A percentile compares a stretch with the other conserved stretches of the same genome.
These are phyloP conservation scores for Drosophila bifasciata DNA, from an alignment of 1,140 invertebrate genomes.

Conservation along the genomic window DNA sequence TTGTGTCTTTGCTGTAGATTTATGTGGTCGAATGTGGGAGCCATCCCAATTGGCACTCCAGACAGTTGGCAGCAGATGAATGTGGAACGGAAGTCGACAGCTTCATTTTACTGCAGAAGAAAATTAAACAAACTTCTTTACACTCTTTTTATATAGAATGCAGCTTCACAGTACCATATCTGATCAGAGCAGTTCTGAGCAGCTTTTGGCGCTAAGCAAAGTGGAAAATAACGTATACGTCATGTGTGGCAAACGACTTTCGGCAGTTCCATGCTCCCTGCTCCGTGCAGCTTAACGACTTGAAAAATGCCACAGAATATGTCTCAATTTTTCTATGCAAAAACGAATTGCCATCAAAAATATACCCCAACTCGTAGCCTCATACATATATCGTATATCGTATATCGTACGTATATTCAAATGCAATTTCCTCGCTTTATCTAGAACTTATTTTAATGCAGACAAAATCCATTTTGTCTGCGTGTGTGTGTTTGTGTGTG, in stretches of 20 bases:
- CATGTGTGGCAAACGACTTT: background rate
- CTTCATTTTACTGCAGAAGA: slow-evolving; percentile 1
- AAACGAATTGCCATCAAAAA: slow-evolving; percentile 44
- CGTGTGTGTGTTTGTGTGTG: background rate
- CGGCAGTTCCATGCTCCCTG: background rate
- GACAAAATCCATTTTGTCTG: slow-evolving; percentile 49
- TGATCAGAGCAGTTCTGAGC: slow-evolving; percentile 2
- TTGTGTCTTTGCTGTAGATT: slow-evolving; percentile 40
- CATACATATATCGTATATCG: background rate
- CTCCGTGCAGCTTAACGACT: slow-evolving; percentile 34
- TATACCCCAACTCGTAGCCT: background rate
- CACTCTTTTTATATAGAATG: no score
- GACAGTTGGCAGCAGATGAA: slow-evolving; percentile 26
- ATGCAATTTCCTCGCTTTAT: slow-evolving; percentile 66
- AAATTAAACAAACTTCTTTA: slow-evolving; percentile 18
- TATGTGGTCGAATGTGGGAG: slow-evolving; percentile 48
- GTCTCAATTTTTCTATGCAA: slow-evolving; percentile 47
- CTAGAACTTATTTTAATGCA: slow-evolving; percentile 66
- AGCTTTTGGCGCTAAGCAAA: slow-evolving; percentile 9
- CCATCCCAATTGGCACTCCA: slow-evolving; percentile 19
- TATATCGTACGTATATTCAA: slow-evolving; percentile 39
- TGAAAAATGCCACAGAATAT: slow-evolving; percentile 36
- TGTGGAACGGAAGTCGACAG: background rate
- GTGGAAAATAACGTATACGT: slow-evolving; percentile 42
- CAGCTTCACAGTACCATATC: no score